phyloP scores from a whole-genome alignment of 1,140 invertebrate genomes.

The Pemphigus obesinymphae region DNA sequence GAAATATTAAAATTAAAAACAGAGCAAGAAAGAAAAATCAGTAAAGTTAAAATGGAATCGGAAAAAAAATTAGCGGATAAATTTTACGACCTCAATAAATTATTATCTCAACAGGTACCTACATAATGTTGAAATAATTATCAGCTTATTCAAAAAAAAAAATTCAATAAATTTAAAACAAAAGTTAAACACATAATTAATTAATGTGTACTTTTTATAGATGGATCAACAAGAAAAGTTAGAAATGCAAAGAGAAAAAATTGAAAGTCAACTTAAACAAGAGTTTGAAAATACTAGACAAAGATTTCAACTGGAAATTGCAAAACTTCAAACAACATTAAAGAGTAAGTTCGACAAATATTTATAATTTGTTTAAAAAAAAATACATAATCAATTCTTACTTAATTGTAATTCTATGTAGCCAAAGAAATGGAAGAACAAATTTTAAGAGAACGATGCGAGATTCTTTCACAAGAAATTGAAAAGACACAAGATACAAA shows the following conservation, averaged over 20 bases:
- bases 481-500: constrained; percentile 42
- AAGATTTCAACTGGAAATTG: constrained; percentile 45
- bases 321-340: constrained; percentile 45
- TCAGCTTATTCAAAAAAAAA: too few relatives aligned
- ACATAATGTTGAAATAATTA: not conserved
- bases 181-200: not conserved
- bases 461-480: constrained; percentile 45
- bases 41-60: constrained; percentile 30
- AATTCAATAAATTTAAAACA: too few relatives aligned
- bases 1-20: constrained; percentile 32
- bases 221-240: constrained; percentile 45
- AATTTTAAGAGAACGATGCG: constrained; percentile 45
- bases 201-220: constrained; percentile 6
- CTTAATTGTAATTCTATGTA: constrained; percentile 19
- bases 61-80: constrained; percentile 36
- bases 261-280: constrained; percentile 46
- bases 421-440: constrained; percentile 46
- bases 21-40: constrained; percentile 33
- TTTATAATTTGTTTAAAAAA: not conserved
- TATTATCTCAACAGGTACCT: constrained; percentile 15
- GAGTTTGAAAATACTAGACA: constrained; percentile 46
- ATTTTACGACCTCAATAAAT: constrained; percentile 30
- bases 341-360: constrained; percentile 43
- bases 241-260: constrained; percentile 45
- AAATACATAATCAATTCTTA: not conserved